A percentile compares a stretch with the other conserved stretches of the same genome.
Conservation (phyloP, 1,140 invertebrate genomes). For the Coenobita brevimanus region DNA sequence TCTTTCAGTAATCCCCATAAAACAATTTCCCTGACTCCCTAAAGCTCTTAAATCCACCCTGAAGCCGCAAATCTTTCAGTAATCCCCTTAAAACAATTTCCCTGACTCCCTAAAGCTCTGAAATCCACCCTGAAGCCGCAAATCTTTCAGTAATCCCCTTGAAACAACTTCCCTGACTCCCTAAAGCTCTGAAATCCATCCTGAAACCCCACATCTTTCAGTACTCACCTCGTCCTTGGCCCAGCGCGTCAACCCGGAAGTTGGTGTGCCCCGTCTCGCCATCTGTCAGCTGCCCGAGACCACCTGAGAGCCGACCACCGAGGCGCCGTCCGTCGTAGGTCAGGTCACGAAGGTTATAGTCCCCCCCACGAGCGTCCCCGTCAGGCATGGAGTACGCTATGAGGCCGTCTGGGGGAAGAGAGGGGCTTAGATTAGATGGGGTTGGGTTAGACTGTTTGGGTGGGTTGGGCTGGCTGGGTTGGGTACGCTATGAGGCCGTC, state of each 20-base stretch:
- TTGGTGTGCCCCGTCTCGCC: slow-evolving; percentile 51
- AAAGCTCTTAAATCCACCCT: background rate
- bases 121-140: background rate
- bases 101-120: too few relatives aligned
- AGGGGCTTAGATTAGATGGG: too few relatives aligned
- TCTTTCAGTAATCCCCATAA: too few relatives aligned
- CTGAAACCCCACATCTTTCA: background rate
- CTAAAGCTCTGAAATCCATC: background rate
- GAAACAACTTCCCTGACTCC: too few relatives aligned
- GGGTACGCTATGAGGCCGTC: slow-evolving; percentile 41
- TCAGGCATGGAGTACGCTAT: slow-evolving; percentile 47
- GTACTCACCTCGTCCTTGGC: slow-evolving; percentile 33
- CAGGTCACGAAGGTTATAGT: slow-evolving; percentile 53
- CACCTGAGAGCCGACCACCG: slow-evolving; percentile 36
- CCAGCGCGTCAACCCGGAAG: slow-evolving; percentile 41
- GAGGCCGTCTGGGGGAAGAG: slow-evolving; percentile 18
- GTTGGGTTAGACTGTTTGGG: too few relatives aligned
- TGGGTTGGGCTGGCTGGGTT: too few relatives aligned
- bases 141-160: background rate
- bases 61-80: background rate
- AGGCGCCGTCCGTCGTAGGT: slow-evolving; percentile 46
- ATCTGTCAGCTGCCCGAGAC: slow-evolving; percentile 36
- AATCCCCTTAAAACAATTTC: too few relatives aligned
- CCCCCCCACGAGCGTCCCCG: slow-evolving; percentile 35
- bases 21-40: too few relatives aligned